Percentiles rank a stretch among this genome's conserved stretches.
phyloP scores from a whole-genome alignment of 2,113 vertebrate species.

The Argyrosomus japonicus region DNA sequence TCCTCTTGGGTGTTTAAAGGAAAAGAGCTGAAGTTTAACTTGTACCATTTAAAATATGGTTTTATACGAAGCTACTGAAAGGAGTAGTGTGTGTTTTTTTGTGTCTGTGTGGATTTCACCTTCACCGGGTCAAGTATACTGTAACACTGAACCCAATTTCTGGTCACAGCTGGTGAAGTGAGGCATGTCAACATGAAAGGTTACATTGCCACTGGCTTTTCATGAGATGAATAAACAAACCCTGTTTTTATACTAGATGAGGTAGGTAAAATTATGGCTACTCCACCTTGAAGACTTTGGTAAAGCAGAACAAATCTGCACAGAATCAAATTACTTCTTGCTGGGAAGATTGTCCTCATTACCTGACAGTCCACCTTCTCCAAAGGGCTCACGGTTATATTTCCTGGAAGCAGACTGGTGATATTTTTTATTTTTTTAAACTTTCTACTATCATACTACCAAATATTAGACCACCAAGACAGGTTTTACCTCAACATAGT shows the following conservation, averaged over 20 bases:
- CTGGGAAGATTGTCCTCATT: slow-evolving; percentile 2
- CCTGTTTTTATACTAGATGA: slow-evolving; percentile 42
- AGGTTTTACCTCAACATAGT: background rate
- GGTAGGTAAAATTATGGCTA: slow-evolving; percentile 5
- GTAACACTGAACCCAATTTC: slow-evolving; percentile 11
- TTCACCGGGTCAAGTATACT: slow-evolving; percentile 22
- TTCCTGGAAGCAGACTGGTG: background rate
- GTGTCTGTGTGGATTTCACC: slow-evolving; percentile 20
- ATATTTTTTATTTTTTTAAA: background rate
- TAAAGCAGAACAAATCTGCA: slow-evolving; percentile 42
- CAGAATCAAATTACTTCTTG: slow-evolving; percentile 20
- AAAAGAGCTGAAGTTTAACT: slow-evolving; percentile 24
- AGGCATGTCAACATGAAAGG: slow-evolving; percentile 3
- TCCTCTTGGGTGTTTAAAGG: slow-evolving; percentile 33
- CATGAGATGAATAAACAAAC: slow-evolving; percentile 40
- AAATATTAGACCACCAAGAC: background rate
- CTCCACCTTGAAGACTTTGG: slow-evolving; percentile 22
- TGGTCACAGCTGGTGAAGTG: slow-evolving; percentile 32
- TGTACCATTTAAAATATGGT: slow-evolving; percentile 32
- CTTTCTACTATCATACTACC: background rate
- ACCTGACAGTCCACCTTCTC: slow-evolving; percentile 12
- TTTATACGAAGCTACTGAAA: slow-evolving; percentile 44
- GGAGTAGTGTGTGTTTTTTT: background rate
- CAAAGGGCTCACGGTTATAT: background rate
- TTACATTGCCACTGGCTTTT: background rate